phyloP scores from a whole-genome alignment of 1,140 invertebrate species.

The Eulimnadia texana region DNA sequence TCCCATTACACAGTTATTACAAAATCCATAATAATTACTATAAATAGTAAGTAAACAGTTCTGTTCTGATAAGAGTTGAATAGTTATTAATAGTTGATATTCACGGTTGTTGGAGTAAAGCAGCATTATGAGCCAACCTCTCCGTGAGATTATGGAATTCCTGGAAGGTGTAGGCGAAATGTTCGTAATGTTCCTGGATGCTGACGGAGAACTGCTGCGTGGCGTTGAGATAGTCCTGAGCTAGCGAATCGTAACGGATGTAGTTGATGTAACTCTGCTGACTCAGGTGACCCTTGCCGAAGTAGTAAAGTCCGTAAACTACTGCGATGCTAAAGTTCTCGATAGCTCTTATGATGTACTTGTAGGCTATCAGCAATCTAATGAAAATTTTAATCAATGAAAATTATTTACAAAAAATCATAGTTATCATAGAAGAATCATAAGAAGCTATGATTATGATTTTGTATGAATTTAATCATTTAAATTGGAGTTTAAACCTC shows the following conservation, averaged over 20 bases:
- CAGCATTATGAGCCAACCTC: not conserved
- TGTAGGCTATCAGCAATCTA: conserved; percentile 66
- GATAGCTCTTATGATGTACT: conserved; percentile 64
- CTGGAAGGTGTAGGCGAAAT: conserved; percentile 35
- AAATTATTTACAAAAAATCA: no score
- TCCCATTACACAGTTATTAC: no score
- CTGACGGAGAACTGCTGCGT: conserved; percentile 59
- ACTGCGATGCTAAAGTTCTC: conserved; percentile 60
- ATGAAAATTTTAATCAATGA: no score
- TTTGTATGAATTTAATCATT: no score
- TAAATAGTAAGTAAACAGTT: no score
- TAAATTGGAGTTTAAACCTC: no score
- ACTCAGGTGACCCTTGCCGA: conserved; percentile 50
- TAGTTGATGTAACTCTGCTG: conserved; percentile 54
- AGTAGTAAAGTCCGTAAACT: conserved; percentile 49
- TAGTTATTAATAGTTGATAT: not conserved
- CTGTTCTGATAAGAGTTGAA: no score
- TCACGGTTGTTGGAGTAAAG: not conserved
- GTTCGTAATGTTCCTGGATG: conserved; percentile 43
- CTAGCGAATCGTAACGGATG: conserved; percentile 52
- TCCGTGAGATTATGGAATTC: conserved; percentile 31
- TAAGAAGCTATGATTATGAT: no score
- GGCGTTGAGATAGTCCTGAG: conserved; percentile 57
- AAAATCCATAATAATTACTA: no score
- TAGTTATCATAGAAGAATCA: no score